Evolutionary conservation across 2,797 vertebrate genomes (phyloP), one percentile per base, ranked within the genome.

Genomic region (Centropyge bicolor): DNA sequence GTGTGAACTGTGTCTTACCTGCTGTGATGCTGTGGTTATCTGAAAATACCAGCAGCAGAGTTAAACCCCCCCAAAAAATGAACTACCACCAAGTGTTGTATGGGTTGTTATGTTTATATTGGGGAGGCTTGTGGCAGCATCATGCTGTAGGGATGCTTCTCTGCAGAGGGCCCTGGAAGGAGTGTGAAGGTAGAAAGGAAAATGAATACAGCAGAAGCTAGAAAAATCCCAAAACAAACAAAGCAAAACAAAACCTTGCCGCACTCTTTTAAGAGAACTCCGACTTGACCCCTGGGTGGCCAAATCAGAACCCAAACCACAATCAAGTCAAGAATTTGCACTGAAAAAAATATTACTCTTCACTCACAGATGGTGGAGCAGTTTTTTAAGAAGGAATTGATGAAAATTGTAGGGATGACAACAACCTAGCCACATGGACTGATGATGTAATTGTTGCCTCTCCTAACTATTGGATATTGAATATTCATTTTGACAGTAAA

Each of bases 21-120:
- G 45, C 36, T 45, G 56, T 55, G 40, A 52, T 56, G 14, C 38
- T 69, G 55, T 43, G 59, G 48, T 77, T 81, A 80, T 81, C 8
- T 71, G 27, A 56, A 43, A 81, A 79, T 57, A 65, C 22, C 24
- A 57, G 52, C 16, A 52, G 57, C 27, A 38, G 8, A 4, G 12
- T 70, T 56, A 11, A 57, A 65, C 31, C 49, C 36, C 27, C 27
- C 27, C 2, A 8, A 55, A 45, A 40, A 19, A 36, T 1, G 6
- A 52, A n/a, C 36, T n/a, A 48, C 19, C 20, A 75, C 13, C 1
- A 43, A 51, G 16, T 48, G 56, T 52, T 70, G 12, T 41, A 43
- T 57, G 24, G 22, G 35, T 68, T 80, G 3, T 64, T 83, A 7
- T 61, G 48, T 52, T 57, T 43, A n/a, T 35, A 52, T 60, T 38